A percentile compares a stretch with the other conserved stretches of the same genome.
Evolutionary conservation across 2,113 vertebrate genomes (phyloP).

Genomic region (Noturus placidus): DNA sequence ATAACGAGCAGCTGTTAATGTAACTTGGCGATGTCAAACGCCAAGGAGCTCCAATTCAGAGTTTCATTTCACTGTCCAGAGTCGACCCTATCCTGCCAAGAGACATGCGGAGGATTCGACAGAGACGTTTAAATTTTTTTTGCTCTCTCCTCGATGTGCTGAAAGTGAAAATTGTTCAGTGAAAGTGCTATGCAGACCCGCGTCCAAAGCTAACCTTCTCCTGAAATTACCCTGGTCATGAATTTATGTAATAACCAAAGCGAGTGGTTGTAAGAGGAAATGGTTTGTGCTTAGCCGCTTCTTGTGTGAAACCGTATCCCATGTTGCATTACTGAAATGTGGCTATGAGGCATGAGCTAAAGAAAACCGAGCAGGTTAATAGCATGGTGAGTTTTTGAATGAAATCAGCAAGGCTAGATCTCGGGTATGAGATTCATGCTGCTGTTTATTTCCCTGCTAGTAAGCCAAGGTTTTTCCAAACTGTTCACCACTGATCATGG

Average conservation of each 20-base stretch:
- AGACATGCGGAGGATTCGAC: slow-evolving; percentile 17
- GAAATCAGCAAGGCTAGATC: slow-evolving; percentile 71
- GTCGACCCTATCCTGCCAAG: slow-evolving; percentile 13
- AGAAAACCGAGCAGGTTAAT: slow-evolving; percentile 71
- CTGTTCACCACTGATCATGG: slow-evolving; percentile 50
- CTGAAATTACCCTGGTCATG: slow-evolving; percentile 56
- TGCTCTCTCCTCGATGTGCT: neutral
- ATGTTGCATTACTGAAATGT: slow-evolving; percentile 69
- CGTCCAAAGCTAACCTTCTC: slow-evolving; percentile 55
- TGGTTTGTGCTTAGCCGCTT: slow-evolving; percentile 62
- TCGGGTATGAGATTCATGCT: slow-evolving; percentile 65
- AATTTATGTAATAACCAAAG: slow-evolving; percentile 70
- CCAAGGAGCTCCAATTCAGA: neutral
- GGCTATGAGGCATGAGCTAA: slow-evolving; percentile 59
- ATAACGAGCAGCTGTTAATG: neutral
- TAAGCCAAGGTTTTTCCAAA: slow-evolving; percentile 52
- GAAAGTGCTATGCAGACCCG: slow-evolving; percentile 38
- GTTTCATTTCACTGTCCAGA: slow-evolving; percentile 7
- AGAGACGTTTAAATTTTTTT: neutral
- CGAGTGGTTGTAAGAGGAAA: slow-evolving; percentile 68
- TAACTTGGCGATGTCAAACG: neutral
- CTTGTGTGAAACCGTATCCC: slow-evolving; percentile 69
- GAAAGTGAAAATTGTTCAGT: neutral
- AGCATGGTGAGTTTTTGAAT: slow-evolving; percentile 68
- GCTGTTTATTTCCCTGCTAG: slow-evolving; percentile 59